Evolutionary conservation across 2,888 invertebrate genomes (phyloP), one percentile per base, ranked within the genome.

Genomic region (Cetonia aurata): DNA sequence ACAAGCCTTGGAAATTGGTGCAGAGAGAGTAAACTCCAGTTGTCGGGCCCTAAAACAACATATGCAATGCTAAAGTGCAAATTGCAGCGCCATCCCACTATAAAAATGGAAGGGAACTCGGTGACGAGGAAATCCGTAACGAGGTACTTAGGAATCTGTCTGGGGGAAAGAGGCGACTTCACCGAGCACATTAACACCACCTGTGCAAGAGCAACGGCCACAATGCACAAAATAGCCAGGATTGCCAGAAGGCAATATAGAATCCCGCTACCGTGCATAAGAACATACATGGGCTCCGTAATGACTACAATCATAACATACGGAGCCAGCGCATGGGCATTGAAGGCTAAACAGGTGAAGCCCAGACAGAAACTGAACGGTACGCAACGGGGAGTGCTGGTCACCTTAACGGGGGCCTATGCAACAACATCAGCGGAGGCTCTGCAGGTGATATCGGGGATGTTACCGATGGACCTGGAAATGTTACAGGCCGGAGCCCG

Each of bases 351-450:
- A 13, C 46, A 53, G 0, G 31, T 56, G 0, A 44, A 42, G 9
- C 13, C 52, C 8, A 44, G 44, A 1, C 37, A 48, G 0, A 33
- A 44, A 0, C 42, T 71, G 3, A 25, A 52, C 12, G 3, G 31
- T 0, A 46, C 53, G 15, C 60, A 67, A 25, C 15, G 67, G 15
- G 42, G 17, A 0, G 10, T 71, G 1, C 50, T 71, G 4, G 1
- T 71, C 1, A 10, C 19, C 3, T 3, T 67, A 9, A 59, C 59
- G 0, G 31, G 57, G 6, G 52, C 52, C 1, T 67, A 42, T n/a
- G 31, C 67, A 6, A 71, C 67, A 4, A 52, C 52, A 31, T 42
- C 71, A 0, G 25, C 42, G 10, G 71, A 67, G 3, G 67, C 71
- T 1, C 25, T 67, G 6, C 60, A 59, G n/a, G 67, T 71, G 0